phyloP scores from a whole-genome alignment of 2,113 vertebrate genomes.

The Anguilla rostrata region DNA sequence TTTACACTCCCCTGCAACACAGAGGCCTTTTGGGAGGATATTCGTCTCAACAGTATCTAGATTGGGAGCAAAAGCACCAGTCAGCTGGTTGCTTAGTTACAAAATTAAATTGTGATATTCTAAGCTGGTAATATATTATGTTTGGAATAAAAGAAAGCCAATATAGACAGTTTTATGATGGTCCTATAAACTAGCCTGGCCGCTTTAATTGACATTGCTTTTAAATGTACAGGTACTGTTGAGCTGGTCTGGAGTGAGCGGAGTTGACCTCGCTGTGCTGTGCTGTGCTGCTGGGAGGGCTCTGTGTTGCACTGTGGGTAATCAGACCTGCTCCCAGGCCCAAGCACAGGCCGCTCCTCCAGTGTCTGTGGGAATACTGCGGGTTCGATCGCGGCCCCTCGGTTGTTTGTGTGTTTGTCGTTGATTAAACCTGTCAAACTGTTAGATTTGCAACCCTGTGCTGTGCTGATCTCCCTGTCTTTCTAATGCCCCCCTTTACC shows the following conservation, averaged over 20 bases:
- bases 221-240: not conserved
- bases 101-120: not conserved
- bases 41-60: not conserved
- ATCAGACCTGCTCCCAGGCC: too few relatives aligned
- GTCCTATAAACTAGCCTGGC: not conserved
- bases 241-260: not conserved
- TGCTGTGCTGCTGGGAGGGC: not conserved
- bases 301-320: not conserved
- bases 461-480: not conserved
- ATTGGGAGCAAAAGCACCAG: not conserved
- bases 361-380: not conserved
- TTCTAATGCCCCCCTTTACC: constrained; percentile 20
- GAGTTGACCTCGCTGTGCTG: not conserved
- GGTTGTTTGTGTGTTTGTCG: constrained; percentile 25
- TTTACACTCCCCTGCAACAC: not conserved
- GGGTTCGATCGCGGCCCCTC: not conserved
- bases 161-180: not conserved
- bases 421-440: not conserved
- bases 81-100: not conserved
- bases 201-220: not conserved
- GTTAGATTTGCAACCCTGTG: not conserved
- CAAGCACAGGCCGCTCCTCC: not conserved
- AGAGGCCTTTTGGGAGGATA: not conserved
- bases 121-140: not conserved
- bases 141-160: not conserved